phyloP scores from a whole-genome alignment of 2,888 invertebrate genomes.

The Hirtodrosophila alboralis region DNA sequence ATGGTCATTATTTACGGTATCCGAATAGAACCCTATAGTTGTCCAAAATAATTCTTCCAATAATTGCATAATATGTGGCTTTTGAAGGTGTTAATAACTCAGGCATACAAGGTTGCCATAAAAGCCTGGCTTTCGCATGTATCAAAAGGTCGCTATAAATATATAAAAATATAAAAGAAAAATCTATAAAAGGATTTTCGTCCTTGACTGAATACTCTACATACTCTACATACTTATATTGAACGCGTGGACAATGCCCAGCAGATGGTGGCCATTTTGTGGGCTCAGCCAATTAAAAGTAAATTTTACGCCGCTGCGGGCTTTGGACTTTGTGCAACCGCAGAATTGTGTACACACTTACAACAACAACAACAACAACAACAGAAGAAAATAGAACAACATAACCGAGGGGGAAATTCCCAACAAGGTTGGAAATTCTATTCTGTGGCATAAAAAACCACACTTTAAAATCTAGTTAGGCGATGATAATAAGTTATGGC shows the following conservation, averaged over 20 bases:
- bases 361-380: conserved; percentile 26
- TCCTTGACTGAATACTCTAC: conserved; percentile 49
- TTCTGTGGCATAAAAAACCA: conserved; percentile 33
- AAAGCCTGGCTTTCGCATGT: background rate
- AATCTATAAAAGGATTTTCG: conserved; percentile 45
- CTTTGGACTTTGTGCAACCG: conserved; percentile 38
- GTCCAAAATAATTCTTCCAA: background rate
- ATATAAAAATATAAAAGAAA: too few relatives aligned
- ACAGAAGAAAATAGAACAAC: conserved; percentile 1
- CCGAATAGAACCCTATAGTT: background rate
- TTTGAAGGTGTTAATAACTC: conserved; percentile 30
- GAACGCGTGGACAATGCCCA: conserved; percentile 27
- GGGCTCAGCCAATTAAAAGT: conserved; percentile 70
- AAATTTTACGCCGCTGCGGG: conserved; percentile 54
- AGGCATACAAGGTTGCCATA: conserved; percentile 36
- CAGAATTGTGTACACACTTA: conserved; percentile 35
- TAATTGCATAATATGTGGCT: conserved; percentile 15
- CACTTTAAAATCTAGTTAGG: conserved; percentile 46
- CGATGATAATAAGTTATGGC: conserved; percentile 17
- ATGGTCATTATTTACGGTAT: too few relatives aligned
- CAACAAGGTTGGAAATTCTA: conserved; percentile 24
- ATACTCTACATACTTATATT: conserved; percentile 7
- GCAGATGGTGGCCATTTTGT: conserved; percentile 39
- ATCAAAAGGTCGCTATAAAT: conserved; percentile 64
- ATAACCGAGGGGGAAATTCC: conserved; percentile 23